These are phyloP conservation scores for Sinodicranocentrus sp. DNA, from an alignment of 2,888 invertebrate species.

Conservation along the genomic window DNA sequence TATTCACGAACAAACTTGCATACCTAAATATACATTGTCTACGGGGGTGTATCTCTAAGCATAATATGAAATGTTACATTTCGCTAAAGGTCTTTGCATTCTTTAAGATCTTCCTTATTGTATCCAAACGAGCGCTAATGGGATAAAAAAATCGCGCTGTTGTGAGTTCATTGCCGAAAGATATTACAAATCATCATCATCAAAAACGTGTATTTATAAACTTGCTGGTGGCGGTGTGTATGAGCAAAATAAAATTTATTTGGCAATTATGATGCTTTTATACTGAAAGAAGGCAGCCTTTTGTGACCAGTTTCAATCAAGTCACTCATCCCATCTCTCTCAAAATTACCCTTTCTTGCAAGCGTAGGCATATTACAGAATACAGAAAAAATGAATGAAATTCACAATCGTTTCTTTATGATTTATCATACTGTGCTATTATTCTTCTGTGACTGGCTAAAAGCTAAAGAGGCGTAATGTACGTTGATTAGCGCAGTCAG, in stretches of 20 bases:
- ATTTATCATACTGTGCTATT: not conserved
- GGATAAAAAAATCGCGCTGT: not conserved
- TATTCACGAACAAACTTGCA: too few species aligned
- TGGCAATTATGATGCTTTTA: not conserved
- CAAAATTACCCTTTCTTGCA: conserved; percentile 1
- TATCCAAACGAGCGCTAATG: conserved; percentile 18
- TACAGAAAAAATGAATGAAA: not conserved
- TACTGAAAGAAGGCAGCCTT: conserved; percentile 2
- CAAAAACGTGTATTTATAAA: too few species aligned
- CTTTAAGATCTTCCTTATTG: conserved; percentile 19
- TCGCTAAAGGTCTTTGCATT: not conserved
- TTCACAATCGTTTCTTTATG: too few species aligned
- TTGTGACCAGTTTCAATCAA: conserved; percentile 13
- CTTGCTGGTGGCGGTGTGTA: too few species aligned
- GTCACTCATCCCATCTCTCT: not conserved
- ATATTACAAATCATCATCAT: not conserved
- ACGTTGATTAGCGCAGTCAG: conserved; percentile 27
- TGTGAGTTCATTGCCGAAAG: conserved; percentile 20
- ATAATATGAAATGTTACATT: too few species aligned
- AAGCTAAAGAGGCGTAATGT: conserved; percentile 14
- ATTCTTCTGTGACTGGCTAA: not conserved
- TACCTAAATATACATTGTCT: not conserved
- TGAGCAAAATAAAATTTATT: not conserved
- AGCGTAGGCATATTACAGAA: not conserved
- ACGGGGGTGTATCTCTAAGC: not conserved